These are phyloP conservation scores for Saguinus midas DNA, from an alignment of 2,113 vertebrate genomes.

Conservation along the genomic window DNA sequence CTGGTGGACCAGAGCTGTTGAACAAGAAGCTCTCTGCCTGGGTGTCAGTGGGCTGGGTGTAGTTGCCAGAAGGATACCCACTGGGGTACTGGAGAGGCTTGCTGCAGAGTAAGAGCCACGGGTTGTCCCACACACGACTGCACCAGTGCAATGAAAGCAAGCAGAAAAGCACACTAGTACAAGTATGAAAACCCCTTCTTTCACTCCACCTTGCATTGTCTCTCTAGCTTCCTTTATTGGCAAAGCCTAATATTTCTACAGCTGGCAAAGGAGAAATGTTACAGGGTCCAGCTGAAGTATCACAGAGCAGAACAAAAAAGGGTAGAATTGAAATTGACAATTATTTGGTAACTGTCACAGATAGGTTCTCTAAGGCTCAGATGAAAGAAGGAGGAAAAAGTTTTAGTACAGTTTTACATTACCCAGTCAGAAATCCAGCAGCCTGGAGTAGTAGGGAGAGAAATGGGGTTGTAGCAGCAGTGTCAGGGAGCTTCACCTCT, in stretches of 20 bases:
- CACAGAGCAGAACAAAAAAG: background rate
- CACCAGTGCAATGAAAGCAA: background rate
- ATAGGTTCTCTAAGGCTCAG: background rate
- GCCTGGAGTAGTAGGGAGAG: background rate
- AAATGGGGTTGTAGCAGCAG: background rate
- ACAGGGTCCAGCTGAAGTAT: background rate
- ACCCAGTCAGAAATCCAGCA: background rate
- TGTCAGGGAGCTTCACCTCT: background rate
- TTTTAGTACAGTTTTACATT: background rate
- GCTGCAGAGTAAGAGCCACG: background rate
- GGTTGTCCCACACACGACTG: background rate
- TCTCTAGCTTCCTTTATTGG: background rate
- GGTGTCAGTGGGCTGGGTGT: background rate
- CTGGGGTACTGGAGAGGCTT: background rate
- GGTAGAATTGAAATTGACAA: background rate
- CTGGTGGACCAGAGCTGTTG: background rate
- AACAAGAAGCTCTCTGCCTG: background rate
- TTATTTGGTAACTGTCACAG: background rate
- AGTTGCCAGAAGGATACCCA: background rate
- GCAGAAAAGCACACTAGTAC: background rate
- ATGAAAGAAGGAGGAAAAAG: background rate
- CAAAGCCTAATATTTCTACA: background rate
- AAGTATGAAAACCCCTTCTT: background rate
- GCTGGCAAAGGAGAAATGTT: background rate
- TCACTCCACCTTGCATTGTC: background rate